These are phyloP conservation scores for Pollenia labialis DNA, from an alignment of 2,888 invertebrate species.

Conservation along the genomic window DNA sequence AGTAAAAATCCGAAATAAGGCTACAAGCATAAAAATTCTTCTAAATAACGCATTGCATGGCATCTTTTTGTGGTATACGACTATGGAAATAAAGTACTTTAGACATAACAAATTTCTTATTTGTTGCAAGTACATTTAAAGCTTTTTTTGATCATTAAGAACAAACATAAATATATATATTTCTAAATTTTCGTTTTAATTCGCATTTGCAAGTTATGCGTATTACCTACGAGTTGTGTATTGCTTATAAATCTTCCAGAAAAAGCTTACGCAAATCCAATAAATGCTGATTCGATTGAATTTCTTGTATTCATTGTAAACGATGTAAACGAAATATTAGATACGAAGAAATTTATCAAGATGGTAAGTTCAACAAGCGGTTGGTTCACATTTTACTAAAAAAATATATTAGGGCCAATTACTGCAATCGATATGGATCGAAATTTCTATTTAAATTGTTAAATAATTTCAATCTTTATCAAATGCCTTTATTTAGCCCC, in stretches of 20 bases:
- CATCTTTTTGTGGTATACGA: background rate
- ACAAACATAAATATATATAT: background rate
- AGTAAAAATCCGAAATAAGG: slow-evolving; percentile 58
- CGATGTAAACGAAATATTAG: no score
- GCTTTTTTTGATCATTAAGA: background rate
- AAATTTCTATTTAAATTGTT: no score
- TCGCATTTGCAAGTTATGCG: background rate
- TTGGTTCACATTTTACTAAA: no score
- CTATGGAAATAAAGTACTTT: background rate
- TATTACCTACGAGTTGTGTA: background rate
- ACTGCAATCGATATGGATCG: no score
- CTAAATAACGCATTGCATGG: background rate
- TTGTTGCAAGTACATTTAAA: background rate
- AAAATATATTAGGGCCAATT: no score
- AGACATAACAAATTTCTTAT: slow-evolving; percentile 3
- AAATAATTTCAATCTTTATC: no score
- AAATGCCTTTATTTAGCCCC: no score
- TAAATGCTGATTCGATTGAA: background rate
- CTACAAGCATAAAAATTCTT: background rate
- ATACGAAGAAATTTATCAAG: no score
- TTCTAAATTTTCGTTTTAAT: background rate
- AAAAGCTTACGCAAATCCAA: background rate
- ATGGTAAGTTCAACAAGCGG: no score
- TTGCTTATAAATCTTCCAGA: background rate
- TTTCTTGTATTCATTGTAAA: no score